Conservation (phyloP, 2,113 vertebrate genomes). For the Tragelaphus scriptus region DNA sequence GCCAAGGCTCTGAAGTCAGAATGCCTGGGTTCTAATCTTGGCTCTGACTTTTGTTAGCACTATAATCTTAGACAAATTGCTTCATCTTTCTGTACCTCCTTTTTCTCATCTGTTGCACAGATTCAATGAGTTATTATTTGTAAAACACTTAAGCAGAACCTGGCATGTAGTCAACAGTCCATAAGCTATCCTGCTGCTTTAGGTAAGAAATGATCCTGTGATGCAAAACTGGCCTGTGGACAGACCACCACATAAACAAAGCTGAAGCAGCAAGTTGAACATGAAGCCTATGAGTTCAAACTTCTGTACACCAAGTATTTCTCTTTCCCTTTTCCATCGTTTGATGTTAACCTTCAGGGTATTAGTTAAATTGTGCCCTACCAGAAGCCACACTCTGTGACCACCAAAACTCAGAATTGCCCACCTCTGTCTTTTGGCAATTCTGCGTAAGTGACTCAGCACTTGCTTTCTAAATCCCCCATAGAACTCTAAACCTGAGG, state of each 20-base stretch:
- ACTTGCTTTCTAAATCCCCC: constrained; percentile 39
- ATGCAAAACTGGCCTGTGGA: neutral
- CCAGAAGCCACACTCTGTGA: constrained; percentile 61
- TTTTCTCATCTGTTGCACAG: neutral
- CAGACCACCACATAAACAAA: neutral
- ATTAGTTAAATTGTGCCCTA: constrained; percentile 34
- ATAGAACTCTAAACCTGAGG: neutral
- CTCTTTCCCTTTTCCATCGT: neutral
- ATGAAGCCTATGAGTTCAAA: neutral
- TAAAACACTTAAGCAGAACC: neutral
- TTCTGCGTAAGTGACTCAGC: constrained; percentile 53
- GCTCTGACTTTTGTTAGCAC: neutral
- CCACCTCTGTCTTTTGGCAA: constrained; percentile 67
- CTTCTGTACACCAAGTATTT: neutral
- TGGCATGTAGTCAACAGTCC: neutral
- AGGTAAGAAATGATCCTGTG: constrained; percentile 2
- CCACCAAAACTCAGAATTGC: constrained; percentile 62
- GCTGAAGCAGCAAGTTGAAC: neutral
- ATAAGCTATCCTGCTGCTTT: neutral
- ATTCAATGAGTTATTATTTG: neutral
- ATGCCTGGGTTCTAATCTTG: neutral
- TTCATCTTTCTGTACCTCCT: neutral
- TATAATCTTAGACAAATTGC: neutral
- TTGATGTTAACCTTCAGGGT: neutral
- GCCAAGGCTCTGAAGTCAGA: neutral